phyloP scores from a whole-genome alignment of 2,797 vertebrate species.

The Petrocephalus sullivani region DNA sequence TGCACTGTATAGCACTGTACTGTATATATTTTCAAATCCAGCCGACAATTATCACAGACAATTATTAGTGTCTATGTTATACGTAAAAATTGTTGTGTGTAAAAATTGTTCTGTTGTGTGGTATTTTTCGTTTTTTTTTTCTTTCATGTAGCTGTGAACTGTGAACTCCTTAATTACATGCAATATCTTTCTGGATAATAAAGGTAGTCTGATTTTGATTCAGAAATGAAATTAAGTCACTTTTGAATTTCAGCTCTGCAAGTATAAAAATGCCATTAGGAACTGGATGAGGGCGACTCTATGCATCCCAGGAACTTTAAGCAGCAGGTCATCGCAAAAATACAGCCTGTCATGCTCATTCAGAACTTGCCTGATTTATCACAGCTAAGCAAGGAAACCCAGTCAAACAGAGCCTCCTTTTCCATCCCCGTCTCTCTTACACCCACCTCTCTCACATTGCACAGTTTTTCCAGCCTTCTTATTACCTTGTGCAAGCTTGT shows the following conservation, averaged over 20 bases:
- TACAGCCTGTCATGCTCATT: not conserved
- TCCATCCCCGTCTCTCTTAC: not conserved
- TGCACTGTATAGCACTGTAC: too few relatives aligned
- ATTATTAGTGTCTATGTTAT: not conserved
- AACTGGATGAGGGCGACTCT: not conserved
- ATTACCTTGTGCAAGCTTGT: constrained; percentile 83
- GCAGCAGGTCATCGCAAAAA: not conserved
- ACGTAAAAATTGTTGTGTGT: not conserved
- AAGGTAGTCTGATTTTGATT: not conserved
- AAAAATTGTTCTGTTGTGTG: not conserved
- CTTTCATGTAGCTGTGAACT: not conserved
- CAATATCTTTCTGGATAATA: not conserved
- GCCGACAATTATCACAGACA: not conserved
- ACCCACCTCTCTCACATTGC: not conserved
- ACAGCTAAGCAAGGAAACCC: not conserved
- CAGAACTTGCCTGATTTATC: not conserved
- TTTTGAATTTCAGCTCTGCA: not conserved
- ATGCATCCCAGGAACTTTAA: not conserved
- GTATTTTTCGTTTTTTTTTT: not conserved
- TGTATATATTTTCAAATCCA: not conserved
- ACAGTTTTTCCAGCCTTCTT: not conserved
- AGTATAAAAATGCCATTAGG: not conserved
- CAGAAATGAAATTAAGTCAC: not conserved
- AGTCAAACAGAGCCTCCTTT: not conserved
- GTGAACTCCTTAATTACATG: not conserved